A percentile compares a stretch with the other conserved stretches of the same genome.
Evolutionary conservation across 2,113 vertebrate genomes (phyloP).

Genomic region (Brachirus orientalis): DNA sequence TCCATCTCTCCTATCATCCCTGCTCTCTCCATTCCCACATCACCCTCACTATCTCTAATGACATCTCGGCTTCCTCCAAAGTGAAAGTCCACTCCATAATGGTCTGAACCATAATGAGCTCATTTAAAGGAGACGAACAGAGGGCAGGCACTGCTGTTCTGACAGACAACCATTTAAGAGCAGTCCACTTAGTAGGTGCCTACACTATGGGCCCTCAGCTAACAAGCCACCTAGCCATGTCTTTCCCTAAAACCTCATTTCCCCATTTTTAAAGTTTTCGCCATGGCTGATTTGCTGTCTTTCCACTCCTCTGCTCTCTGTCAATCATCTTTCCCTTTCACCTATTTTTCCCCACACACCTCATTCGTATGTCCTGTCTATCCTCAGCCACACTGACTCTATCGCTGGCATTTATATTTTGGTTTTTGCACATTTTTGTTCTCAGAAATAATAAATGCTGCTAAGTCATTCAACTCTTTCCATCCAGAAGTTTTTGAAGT

Average conservation of each 20-base stretch:
- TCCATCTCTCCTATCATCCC: not conserved
- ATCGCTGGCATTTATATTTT: no score
- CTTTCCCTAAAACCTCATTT: constrained; percentile 11
- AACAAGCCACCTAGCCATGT: constrained; percentile 26
- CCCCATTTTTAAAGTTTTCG: constrained; percentile 3
- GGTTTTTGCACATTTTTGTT: no score
- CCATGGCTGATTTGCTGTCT: constrained; percentile 18
- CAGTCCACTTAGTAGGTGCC: constrained; percentile 35
- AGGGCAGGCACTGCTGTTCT: constrained; percentile 29
- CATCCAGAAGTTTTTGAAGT: no score
- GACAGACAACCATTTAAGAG: constrained; percentile 64
- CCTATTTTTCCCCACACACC: not conserved
- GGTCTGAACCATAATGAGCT: constrained; percentile 60
- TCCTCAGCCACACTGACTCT: constrained; percentile 16
- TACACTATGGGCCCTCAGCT: not conserved
- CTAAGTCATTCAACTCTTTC: no score
- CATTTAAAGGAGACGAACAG: constrained; percentile 54
- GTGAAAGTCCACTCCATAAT: constrained; percentile 35
- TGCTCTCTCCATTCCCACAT: constrained; percentile 7
- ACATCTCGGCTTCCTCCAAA: constrained; percentile 48
- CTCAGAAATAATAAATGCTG: no score
- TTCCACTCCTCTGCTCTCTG: not conserved
- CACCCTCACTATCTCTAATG: constrained; percentile 33
- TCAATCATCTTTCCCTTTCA: constrained; percentile 6
- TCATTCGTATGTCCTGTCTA: not conserved